phyloP scores from a whole-genome alignment of 2,113 vertebrate genomes.

The Panthera tigris region DNA sequence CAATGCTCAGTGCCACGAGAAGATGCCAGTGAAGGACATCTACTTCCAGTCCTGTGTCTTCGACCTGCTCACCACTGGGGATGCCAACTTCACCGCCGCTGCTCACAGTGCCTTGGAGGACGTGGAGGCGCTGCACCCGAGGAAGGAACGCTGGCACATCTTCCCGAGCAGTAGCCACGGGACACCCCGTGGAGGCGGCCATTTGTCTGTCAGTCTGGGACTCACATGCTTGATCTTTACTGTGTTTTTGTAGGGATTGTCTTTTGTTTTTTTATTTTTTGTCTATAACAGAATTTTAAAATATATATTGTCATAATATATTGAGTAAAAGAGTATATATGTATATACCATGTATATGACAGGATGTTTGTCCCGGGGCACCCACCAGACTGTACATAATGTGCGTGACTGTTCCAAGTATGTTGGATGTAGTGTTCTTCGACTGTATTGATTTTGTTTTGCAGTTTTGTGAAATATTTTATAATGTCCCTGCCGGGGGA shows the following conservation, averaged over 20 bases:
- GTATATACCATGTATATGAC: slow-evolving; percentile 92
- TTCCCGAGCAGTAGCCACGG: slow-evolving; percentile 83
- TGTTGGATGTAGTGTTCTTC: slow-evolving; percentile 86
- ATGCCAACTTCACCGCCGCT: slow-evolving; percentile 94
- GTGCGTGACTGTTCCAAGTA: slow-evolving; percentile 84
- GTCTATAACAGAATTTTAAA: slow-evolving; percentile 84
- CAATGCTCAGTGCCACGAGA: slow-evolving; percentile 90
- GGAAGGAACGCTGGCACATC: slow-evolving; percentile 93
- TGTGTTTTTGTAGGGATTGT: slow-evolving; percentile 83
- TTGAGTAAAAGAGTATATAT: slow-evolving; percentile 87
- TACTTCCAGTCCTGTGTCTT: slow-evolving; percentile 98
- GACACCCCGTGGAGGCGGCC: background rate
- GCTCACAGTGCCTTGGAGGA: slow-evolving; percentile 95
- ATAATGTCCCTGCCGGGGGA: slow-evolving; percentile 90
- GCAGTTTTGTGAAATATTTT: slow-evolving; percentile 85
- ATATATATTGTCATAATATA: slow-evolving; percentile 91
- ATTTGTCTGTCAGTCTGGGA: slow-evolving; percentile 69
- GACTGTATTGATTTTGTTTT: slow-evolving; percentile 85
- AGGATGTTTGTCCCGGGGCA: slow-evolving; percentile 81
- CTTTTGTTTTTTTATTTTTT: slow-evolving; percentile 54
- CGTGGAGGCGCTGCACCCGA: slow-evolving; percentile 93
- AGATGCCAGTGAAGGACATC: slow-evolving; percentile 93
- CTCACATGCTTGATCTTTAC: slow-evolving; percentile 80
- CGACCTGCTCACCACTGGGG: slow-evolving; percentile 97
- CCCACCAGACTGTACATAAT: slow-evolving; percentile 84